Percentiles rank a stretch among this genome's conserved stretches.
These are phyloP conservation scores for Tenthredo livida DNA, from an alignment of 2,888 invertebrate species.

Conservation along the genomic window DNA sequence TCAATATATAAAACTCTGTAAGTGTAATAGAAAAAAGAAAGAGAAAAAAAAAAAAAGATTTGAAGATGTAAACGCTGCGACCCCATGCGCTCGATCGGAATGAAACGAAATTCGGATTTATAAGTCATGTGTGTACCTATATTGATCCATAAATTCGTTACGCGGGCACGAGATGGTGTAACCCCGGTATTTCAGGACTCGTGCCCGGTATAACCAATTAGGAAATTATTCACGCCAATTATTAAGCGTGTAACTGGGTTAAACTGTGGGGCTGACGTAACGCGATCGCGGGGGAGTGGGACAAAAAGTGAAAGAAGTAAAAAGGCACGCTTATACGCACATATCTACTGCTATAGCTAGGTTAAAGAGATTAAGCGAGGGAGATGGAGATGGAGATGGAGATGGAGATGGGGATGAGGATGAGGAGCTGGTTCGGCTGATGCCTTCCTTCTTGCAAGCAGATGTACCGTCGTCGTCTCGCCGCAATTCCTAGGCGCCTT, in stretches of 20 bases:
- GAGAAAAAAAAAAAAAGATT: not conserved
- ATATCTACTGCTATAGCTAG: not conserved
- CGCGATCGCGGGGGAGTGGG: slow-evolving; percentile 56
- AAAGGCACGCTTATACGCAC: slow-evolving; percentile 2
- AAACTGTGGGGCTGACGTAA: slow-evolving; percentile 62
- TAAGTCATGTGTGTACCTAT: no score
- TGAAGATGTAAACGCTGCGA: not conserved
- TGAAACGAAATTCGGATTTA: no score
- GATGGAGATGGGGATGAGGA: not conserved
- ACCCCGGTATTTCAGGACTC: not conserved
- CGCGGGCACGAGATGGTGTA: not conserved
- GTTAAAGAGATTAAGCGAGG: not conserved
- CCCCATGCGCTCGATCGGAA: no score
- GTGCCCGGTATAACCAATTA: slow-evolving; percentile 60
- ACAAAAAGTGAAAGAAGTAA: slow-evolving; percentile 10
- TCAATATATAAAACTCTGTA: not conserved
- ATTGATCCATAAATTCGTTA: no score
- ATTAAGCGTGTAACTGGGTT: slow-evolving; percentile 64
- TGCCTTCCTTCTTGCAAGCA: slow-evolving; percentile 29
- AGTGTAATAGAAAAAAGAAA: not conserved
- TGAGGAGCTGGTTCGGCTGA: not conserved
- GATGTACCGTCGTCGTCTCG: slow-evolving; percentile 39
- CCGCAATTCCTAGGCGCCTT: slow-evolving; percentile 47
- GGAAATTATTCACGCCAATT: slow-evolving; percentile 72
- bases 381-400: no score